phyloP scores from a whole-genome alignment of 2,113 vertebrate species.

The Australoheros scitulus region DNA sequence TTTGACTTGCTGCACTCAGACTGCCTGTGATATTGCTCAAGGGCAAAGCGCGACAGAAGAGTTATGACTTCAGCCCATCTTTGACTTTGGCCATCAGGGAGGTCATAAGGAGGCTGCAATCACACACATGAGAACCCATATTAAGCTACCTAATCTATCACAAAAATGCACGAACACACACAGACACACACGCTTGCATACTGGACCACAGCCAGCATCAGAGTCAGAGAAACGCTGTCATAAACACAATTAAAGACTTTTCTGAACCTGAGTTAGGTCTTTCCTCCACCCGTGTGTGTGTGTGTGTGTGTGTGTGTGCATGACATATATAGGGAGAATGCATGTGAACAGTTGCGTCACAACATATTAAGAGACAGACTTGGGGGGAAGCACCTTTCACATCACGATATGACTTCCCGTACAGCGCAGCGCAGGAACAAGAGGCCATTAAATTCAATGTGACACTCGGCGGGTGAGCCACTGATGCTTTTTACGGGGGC shows the following conservation, averaged over 20 bases:
- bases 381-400: slow-evolving; percentile 65
- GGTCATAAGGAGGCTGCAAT: slow-evolving; percentile 65
- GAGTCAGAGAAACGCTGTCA: slow-evolving; percentile 58
- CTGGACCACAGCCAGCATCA: slow-evolving; percentile 56
- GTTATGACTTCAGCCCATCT: slow-evolving; percentile 75
- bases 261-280: slow-evolving; percentile 23
- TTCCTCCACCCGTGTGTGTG: slow-evolving; percentile 7
- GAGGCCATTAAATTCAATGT: slow-evolving; percentile 80
- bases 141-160: slow-evolving; percentile 39
- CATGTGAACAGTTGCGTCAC: slow-evolving; percentile 47
- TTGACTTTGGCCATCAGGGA: slow-evolving; percentile 67
- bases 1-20: slow-evolving; percentile 67
- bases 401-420: slow-evolving; percentile 63
- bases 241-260: slow-evolving; percentile 73
- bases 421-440: slow-evolving; percentile 55
- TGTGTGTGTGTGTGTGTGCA: not conserved
- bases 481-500: slow-evolving; percentile 67
- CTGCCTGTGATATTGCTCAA: slow-evolving; percentile 76
- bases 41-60: slow-evolving; percentile 76
- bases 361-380: slow-evolving; percentile 55
- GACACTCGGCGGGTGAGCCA: slow-evolving; percentile 70
- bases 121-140: slow-evolving; percentile 37
- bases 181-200: slow-evolving; percentile 30
- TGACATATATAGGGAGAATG: slow-evolving; percentile 4
- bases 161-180: slow-evolving; percentile 5